Percentiles rank a stretch among this genome's conserved stretches.
Evolutionary conservation across 2,888 invertebrate species (phyloP).

Genomic region (Zaprionus lineosus): DNA sequence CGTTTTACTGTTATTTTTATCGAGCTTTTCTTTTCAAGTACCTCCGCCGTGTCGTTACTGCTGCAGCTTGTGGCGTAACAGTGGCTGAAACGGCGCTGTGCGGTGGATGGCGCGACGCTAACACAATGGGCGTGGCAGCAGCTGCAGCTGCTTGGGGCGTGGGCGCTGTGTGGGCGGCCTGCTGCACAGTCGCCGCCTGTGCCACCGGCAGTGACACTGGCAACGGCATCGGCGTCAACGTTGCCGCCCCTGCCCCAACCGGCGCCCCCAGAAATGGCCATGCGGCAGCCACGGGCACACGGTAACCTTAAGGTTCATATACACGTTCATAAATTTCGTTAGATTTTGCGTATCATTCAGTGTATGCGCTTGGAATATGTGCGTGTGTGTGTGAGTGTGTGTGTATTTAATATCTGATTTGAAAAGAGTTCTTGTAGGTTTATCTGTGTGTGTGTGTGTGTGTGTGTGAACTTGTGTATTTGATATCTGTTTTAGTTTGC

Average conservation of each 20-base stretch:
- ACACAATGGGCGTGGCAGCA: slow-evolving; percentile 86
- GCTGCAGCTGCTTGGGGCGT: slow-evolving; percentile 80
- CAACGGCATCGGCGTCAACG: slow-evolving; percentile 84
- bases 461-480: slow-evolving; percentile 2
- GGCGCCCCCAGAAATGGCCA: slow-evolving; percentile 88
- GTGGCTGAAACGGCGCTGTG: slow-evolving; percentile 52
- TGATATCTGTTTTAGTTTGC: too few species aligned
- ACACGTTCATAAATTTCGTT: slow-evolving; percentile 53
- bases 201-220: slow-evolving; percentile 67
- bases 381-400: slow-evolving; percentile 5
- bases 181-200: slow-evolving; percentile 83
- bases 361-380: slow-evolving; percentile 32
- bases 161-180: too few species aligned
- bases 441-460: slow-evolving; percentile 7
- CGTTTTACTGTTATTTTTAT: slow-evolving; percentile 20
- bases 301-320: slow-evolving; percentile 85
- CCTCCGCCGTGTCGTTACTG: slow-evolving; percentile 89
- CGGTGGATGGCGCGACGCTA: slow-evolving; percentile 86
- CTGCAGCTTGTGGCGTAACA: slow-evolving; percentile 86
- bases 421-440: too few species aligned
- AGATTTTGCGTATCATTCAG: slow-evolving; percentile 37
- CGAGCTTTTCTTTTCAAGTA: slow-evolving; percentile 81
- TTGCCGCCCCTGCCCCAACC: slow-evolving; percentile 83
- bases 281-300: slow-evolving; percentile 89
- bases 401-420: background rate